A percentile compares a stretch with the other conserved stretches of the same genome.
These are phyloP conservation scores for Poliocrania exsul DNA, from an alignment of 2,797 vertebrate genomes.

Conservation along the genomic window DNA sequence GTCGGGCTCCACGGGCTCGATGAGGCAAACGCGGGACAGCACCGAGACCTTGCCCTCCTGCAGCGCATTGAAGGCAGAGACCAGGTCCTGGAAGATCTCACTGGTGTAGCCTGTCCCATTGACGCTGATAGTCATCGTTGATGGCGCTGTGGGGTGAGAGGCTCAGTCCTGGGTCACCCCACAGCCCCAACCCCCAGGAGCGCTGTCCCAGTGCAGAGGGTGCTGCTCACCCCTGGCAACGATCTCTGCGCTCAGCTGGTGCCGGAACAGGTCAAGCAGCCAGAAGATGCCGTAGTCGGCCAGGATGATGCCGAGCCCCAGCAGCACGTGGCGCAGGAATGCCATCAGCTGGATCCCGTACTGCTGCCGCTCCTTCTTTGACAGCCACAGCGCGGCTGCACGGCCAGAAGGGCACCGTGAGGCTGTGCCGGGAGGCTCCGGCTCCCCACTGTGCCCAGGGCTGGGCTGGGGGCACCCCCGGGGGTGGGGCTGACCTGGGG, in stretches of 20 bases:
- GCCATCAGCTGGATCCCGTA: slow-evolving; percentile 53
- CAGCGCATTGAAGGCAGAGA: slow-evolving; percentile 80
- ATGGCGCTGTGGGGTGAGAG: slow-evolving; percentile 69
- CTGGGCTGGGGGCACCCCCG: rapidly evolving
- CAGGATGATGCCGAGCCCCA: slow-evolving; percentile 76
- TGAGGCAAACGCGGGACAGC: slow-evolving; percentile 81
- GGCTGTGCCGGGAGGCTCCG: rapidly evolving
- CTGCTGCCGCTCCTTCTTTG: slow-evolving; percentile 61
- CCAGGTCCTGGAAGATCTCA: slow-evolving; percentile 85
- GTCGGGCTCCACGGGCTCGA: slow-evolving; percentile 79
- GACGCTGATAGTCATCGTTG: slow-evolving; percentile 71
- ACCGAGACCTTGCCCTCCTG: slow-evolving; percentile 85
- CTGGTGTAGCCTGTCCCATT: slow-evolving; percentile 83
- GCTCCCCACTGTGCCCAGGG: rapidly evolving
- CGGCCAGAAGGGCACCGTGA: rapidly evolving
- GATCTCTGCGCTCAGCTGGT: slow-evolving; percentile 81
- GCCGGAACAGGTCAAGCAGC: slow-evolving; percentile 85
- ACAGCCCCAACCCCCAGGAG: not conserved
- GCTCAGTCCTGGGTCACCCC: not conserved
- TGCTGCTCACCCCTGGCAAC: slow-evolving; percentile 80
- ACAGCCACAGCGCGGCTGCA: slow-evolving; percentile 76
- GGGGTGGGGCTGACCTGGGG: slow-evolving; percentile 67
- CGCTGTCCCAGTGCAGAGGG: rapidly evolving
- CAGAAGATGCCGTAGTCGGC: slow-evolving; percentile 89
- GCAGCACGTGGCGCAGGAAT: slow-evolving; percentile 73